Evolutionary conservation across 2,888 invertebrate species (phyloP), one percentile per base, ranked within the genome.

Genomic region (Melanostoma mellinum): DNA sequence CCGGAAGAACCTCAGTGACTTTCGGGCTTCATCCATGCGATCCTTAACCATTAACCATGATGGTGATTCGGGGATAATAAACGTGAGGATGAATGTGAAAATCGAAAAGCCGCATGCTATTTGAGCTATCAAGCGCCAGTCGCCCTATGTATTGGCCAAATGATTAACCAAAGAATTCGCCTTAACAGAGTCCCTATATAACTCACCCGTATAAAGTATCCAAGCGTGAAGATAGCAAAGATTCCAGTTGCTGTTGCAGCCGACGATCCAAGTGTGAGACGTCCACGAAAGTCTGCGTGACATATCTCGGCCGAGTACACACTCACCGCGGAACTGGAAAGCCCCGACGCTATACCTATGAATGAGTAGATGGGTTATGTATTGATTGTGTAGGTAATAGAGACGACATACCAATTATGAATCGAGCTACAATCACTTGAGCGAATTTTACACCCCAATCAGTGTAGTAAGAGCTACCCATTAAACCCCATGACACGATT

Each of bases 41-140:
- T 93, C 93, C 85, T 92, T 93, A 2, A 93, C 91, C 3, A 93
- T 92, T n/a, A 95, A 88, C 94, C 94, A 95, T 0, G 92, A 91
- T 0, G 95, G 95, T 60, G 94, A 94, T 89, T 95, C 95, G 0
- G 94, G 94, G 2, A 93, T 91, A 8, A 93, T 87, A 10, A 91
- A 89, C 20, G 94, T 88, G 9, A 94, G 86, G 2, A 92, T 63
- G 30, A 86, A 53, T 6, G 87, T 81, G 10, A 87, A 50, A 4
- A 87, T 53, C 35, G 87, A 86, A 40, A 86, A 86, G 2, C 81
- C 77, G 53, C 86, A 87, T 20, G 86, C 85, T 53, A 88, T 87
- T 38, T 85, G 85, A 71, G 86, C 86, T 20, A 87, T 86, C 35
- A 87, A 53, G 3, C 86, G 82, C 86, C 86, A 88, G 56, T 87